Percentiles rank a stretch among this genome's conserved stretches.
Evolutionary conservation across 2,888 invertebrate genomes (phyloP).

Genomic region (Aphodius sticticus): DNA sequence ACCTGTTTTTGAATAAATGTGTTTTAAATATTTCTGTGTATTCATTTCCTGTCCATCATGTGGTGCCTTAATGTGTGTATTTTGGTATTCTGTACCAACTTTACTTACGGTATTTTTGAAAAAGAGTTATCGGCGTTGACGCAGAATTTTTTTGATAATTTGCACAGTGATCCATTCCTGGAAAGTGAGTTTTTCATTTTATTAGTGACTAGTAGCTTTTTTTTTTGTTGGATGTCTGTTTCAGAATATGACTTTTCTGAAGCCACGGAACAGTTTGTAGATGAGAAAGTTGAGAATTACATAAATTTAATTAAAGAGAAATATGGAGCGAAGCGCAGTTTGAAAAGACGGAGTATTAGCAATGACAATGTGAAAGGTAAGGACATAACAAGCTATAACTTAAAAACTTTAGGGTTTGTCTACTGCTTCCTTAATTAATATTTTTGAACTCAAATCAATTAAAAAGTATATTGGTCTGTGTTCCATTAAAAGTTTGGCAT

Average conservation of each 20-base stretch:
- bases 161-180: slow-evolving; percentile 40
- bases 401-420: not conserved
- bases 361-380: not conserved
- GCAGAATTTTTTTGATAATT: slow-evolving; percentile 45
- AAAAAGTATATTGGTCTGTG: too few species aligned
- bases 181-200: not conserved
- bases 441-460: too few species aligned
- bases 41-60: slow-evolving; percentile 13
- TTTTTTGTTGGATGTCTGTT: slow-evolving; percentile 29
- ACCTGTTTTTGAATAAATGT: slow-evolving; percentile 12
- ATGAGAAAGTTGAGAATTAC: slow-evolving; percentile 52
- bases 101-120: slow-evolving; percentile 18
- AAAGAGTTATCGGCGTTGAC: slow-evolving; percentile 37
- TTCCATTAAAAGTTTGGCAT: too few species aligned
- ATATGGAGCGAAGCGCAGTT: slow-evolving; percentile 40
- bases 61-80: not conserved
- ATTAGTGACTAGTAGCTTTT: not conserved
- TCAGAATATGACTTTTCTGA: slow-evolving; percentile 45
- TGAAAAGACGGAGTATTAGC: slow-evolving; percentile 9
- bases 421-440: too few species aligned
- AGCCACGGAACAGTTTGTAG: slow-evolving; percentile 50
- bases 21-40: slow-evolving; percentile 8
- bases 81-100: slow-evolving; percentile 18
- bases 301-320: slow-evolving; percentile 46
- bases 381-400: not conserved